phyloP scores from a whole-genome alignment of 2,888 invertebrate species.

The Auanema sp. region DNA sequence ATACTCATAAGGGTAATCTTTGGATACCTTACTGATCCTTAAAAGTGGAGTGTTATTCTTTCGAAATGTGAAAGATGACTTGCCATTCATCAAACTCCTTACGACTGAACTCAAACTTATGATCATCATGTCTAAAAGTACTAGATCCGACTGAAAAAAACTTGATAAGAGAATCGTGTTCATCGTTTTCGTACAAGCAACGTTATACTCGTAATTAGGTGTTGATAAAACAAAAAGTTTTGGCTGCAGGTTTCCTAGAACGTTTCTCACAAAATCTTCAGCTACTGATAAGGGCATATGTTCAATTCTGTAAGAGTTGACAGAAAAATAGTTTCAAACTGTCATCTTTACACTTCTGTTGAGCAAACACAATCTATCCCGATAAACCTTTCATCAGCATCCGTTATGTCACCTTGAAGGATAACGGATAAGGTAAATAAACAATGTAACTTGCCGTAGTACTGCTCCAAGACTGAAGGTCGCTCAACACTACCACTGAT shows the following conservation, averaged over 20 bases:
- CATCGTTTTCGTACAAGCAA: constrained; percentile 53
- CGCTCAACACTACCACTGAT: constrained; percentile 2
- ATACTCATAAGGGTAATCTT: neutral
- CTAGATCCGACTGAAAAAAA: neutral
- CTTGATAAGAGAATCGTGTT: neutral
- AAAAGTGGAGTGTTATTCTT: neutral
- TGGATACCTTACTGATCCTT: constrained; percentile 1
- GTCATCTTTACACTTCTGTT: constrained; percentile 35
- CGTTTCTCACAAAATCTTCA: constrained; percentile 50
- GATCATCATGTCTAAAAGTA: constrained; percentile 65
- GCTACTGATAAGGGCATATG: constrained; percentile 63
- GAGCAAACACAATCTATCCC: constrained; percentile 35
- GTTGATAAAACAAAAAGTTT: constrained; percentile 65
- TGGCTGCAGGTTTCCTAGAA: constrained; percentile 64
- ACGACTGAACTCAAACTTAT: constrained; percentile 67
- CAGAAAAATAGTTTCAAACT: neutral
- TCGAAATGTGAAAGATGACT: neutral
- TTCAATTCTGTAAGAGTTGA: constrained; percentile 63
- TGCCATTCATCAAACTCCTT: constrained; percentile 64
- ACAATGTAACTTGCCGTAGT: neutral
- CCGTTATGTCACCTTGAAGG: constrained; percentile 28
- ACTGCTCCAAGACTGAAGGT: constrained; percentile 14
- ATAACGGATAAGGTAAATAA: too few relatives aligned
- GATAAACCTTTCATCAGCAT: constrained; percentile 31
- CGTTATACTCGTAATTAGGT: constrained; percentile 66